Conservation (phyloP, 2,888 invertebrate genomes). For the Rotaria macrura region DNA sequence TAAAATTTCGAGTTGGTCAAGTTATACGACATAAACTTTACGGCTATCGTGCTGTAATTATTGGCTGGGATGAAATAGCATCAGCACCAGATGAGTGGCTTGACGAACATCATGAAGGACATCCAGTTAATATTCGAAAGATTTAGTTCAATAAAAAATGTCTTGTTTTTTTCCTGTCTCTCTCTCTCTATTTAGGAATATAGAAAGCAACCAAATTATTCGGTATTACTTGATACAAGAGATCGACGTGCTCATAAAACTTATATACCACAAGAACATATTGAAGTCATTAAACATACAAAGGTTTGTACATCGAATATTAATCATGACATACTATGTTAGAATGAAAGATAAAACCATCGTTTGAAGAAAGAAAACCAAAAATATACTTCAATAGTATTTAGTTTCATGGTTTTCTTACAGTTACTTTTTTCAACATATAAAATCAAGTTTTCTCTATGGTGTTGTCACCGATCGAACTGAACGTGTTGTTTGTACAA, state of each 20-base stretch:
- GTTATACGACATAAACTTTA: constrained; percentile 51
- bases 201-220: constrained; percentile 52
- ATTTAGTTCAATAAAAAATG: neutral
- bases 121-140: neutral
- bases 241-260: constrained; percentile 51
- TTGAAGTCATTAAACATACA: constrained; percentile 43
- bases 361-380: too few relatives aligned
- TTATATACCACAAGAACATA: constrained; percentile 52
- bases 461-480: too few relatives aligned
- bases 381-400: too few relatives aligned
- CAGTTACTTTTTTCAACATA: too few relatives aligned
- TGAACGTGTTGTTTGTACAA: too few relatives aligned
- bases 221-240: constrained; percentile 53
- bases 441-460: too few relatives aligned
- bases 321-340: too few relatives aligned
- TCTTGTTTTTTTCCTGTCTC: too few relatives aligned
- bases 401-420: too few relatives aligned
- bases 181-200: constrained; percentile 42
- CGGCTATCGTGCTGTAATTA: constrained; percentile 53
- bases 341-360: too few relatives aligned
- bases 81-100: neutral
- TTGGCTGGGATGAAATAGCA: constrained; percentile 54
- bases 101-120: neutral
- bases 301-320: constrained; percentile 38
- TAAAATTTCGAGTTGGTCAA: constrained; percentile 54